A percentile compares a stretch with the other conserved stretches of the same genome.
These are phyloP conservation scores for Chesias legatella DNA, from an alignment of 2,888 invertebrate genomes.

Conservation along the genomic window DNA sequence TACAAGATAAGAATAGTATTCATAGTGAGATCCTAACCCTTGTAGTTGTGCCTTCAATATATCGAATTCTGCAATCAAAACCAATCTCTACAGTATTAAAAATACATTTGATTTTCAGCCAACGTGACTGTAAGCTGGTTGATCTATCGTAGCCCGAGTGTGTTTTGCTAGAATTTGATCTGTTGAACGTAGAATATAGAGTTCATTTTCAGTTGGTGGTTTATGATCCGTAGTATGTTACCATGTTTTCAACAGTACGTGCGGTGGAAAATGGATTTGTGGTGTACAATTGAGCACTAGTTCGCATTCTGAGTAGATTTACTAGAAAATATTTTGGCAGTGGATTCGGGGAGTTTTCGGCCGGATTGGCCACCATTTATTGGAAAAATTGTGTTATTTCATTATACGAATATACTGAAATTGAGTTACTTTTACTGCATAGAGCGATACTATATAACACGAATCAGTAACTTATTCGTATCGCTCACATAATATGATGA, in stretches of 20 bases:
- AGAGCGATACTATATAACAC: no score
- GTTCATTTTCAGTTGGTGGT: constrained; percentile 1
- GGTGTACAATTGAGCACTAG: constrained; percentile 23
- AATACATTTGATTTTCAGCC: no score
- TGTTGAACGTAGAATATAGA: neutral
- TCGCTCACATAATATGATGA: no score
- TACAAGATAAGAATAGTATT: constrained; percentile 22
- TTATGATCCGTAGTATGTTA: constrained; percentile 2
- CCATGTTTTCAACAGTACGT: constrained; percentile 27
- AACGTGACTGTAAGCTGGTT: no score
- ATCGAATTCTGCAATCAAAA: constrained; percentile 7
- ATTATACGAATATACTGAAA: constrained; percentile 6
- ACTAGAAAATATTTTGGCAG: constrained; percentile 29
- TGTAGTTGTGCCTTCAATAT: constrained; percentile 1
- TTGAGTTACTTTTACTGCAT: no score
- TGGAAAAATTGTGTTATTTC: constrained; percentile 13
- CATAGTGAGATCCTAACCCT: constrained; percentile 13
- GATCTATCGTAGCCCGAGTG: neutral
- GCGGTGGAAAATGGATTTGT: constrained; percentile 28
- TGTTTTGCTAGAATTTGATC: neutral
- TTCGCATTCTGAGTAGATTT: constrained; percentile 23
- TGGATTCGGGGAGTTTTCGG: constrained; percentile 12
- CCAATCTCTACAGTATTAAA: neutral
- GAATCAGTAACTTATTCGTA: no score
- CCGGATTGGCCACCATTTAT: constrained; percentile 12